A percentile compares a stretch with the other conserved stretches of the same genome.
phyloP scores from a whole-genome alignment of 2,113 vertebrate genomes.

The Cariama cristata region DNA sequence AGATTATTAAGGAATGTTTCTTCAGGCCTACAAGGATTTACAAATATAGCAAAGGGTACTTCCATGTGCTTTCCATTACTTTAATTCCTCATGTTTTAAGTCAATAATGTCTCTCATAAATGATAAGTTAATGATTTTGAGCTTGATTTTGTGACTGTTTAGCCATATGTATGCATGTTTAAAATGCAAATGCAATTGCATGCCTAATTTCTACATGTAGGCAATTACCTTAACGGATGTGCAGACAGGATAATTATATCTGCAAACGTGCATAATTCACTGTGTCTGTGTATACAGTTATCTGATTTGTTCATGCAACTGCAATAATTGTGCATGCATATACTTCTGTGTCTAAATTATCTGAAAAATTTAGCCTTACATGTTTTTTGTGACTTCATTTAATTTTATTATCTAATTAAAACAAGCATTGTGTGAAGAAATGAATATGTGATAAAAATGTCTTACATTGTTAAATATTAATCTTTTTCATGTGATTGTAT shows the following conservation, averaged over 20 bases:
- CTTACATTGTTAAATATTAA: background rate
- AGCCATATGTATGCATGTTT: background rate
- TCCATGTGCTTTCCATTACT: background rate
- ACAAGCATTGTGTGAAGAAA: background rate
- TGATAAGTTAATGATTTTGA: background rate
- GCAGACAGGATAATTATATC: conserved; percentile 5
- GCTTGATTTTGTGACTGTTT: background rate
- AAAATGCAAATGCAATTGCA: conserved; percentile 37
- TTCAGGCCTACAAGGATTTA: background rate
- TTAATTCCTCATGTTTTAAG: background rate
- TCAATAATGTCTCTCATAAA: background rate
- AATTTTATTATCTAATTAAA: background rate
- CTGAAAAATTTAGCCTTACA: background rate
- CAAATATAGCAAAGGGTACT: background rate
- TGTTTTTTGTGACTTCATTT: background rate
- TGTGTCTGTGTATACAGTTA: background rate
- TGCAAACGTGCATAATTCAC: conserved; percentile 22
- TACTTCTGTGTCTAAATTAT: background rate
- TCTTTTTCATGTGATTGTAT: background rate
- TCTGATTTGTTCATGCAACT: background rate
- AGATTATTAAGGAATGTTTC: background rate
- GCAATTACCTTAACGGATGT: background rate
- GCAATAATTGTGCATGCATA: background rate
- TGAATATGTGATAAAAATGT: background rate
- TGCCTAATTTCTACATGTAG: background rate